A percentile compares a stretch with the other conserved stretches of the same genome.
These are phyloP conservation scores for Onychostruthus taczanowskii DNA, from an alignment of 2,113 vertebrate genomes.

Conservation along the genomic window DNA sequence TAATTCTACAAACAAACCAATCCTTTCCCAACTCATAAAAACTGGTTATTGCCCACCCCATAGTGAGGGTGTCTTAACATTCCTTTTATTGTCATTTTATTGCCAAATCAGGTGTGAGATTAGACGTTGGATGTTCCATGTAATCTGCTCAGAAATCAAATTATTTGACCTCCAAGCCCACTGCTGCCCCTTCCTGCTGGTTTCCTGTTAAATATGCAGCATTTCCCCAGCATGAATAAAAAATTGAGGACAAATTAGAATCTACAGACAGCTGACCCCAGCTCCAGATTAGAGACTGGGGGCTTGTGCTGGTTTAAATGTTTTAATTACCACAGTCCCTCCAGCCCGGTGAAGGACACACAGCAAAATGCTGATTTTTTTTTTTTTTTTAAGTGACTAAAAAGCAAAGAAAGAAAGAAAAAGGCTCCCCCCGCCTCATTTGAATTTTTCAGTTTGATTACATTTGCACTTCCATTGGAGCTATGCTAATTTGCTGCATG, in stretches of 20 bases:
- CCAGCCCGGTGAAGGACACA: slow-evolving; percentile 87
- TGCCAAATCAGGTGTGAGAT: slow-evolving; percentile 80
- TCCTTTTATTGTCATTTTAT: slow-evolving; percentile 75
- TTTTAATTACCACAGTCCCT: slow-evolving; percentile 92
- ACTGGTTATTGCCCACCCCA: slow-evolving; percentile 12
- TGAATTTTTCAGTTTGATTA: slow-evolving; percentile 68
- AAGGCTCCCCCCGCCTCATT: slow-evolving; percentile 51
- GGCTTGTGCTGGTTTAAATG: slow-evolving; percentile 87
- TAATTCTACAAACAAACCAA: neutral
- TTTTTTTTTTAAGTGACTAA: slow-evolving; percentile 43
- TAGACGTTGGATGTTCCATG: slow-evolving; percentile 88
- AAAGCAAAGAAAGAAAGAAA: slow-evolving; percentile 53
- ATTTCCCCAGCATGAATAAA: slow-evolving; percentile 94
- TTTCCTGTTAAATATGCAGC: slow-evolving; percentile 96
- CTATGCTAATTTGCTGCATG: slow-evolving; percentile 73
- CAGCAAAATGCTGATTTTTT: slow-evolving; percentile 71
- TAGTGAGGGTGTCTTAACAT: slow-evolving; percentile 9
- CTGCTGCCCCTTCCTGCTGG: slow-evolving; percentile 86
- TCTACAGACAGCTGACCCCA: slow-evolving; percentile 96
- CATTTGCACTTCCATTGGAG: slow-evolving; percentile 75
- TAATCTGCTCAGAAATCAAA: slow-evolving; percentile 97
- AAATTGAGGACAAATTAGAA: slow-evolving; percentile 98
- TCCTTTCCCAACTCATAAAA: neutral
- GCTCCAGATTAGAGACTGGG: slow-evolving; percentile 85
- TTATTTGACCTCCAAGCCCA: slow-evolving; percentile 92